phyloP scores from a whole-genome alignment of 2,113 vertebrate genomes.

The pig (Sus scrofa) region T2T-Sscrofa CM000813.6:14076001-14076500 shows the following conservation, averaged over 20 bases:
- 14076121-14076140: background rate
- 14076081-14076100: background rate
- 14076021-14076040: background rate
- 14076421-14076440: background rate
- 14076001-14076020: background rate
- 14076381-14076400: background rate
- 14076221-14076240: background rate
- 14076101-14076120: background rate
- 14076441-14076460: background rate
- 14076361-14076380: background rate
- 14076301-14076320: background rate
- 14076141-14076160: background rate
- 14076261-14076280: background rate
- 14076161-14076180: background rate
- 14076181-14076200: background rate
- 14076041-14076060: background rate
- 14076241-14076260: background rate
- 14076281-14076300: background rate
- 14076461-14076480: background rate
- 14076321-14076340: background rate
- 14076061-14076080: background rate
- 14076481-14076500: background rate
- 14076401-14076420: background rate
- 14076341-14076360: background rate
- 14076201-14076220: background rate